Base-by-base conservation (phyloP, 2,888 invertebrate genomes). In the Octodonta nipae region DNA sequence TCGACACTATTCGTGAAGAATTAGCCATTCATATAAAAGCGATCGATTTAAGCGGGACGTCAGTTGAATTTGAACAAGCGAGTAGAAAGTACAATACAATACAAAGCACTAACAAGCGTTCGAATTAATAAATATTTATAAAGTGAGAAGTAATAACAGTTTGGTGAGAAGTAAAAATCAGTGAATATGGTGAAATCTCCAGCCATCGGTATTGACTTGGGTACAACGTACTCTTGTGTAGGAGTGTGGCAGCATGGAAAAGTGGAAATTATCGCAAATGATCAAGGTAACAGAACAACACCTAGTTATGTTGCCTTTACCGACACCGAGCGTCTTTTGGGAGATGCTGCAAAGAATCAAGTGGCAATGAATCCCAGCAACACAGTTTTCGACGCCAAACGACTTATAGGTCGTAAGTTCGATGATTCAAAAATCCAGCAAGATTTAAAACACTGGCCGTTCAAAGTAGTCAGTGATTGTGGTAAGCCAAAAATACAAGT, bases 171-270 rank as follows among this genome's bases (percentile, higher is more conserved):
- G 11, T 3, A 2, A 22, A 3, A 2, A 22, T 10, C 22, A 11
- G 11, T 54, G 40, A 22, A 22, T 11, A 22, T 22, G 22, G 22
- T 22, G 22, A 50, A 68, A 52, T 54, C 60, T 47, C 67, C 70
- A 43, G 74, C 75, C 45, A 68, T 81, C 50, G 82, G 82, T 48
- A 88, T 84, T 49, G 83, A 84, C 68, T 69, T 88, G 55, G 88
- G 87, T 49, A 88, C 87, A 22, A 88, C 87, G 4, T 88, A 78
- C 63, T 86, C 85, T 32, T 83, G 83, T 54, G 84, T 84, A 29
- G 84, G 78, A 26, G 80, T 84, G 10, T 85, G 79, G 66, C 78
- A 81, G 51, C 73, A 84, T 53, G 78, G 83, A 33, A 82, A 82
- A 58, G 82, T 84, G 48, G 83, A 85, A 57, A 82, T 84, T 44